phyloP scores from a whole-genome alignment of 37 sponge, comb jelly and placozoan species.

The Tethya wilhelma region DNA sequence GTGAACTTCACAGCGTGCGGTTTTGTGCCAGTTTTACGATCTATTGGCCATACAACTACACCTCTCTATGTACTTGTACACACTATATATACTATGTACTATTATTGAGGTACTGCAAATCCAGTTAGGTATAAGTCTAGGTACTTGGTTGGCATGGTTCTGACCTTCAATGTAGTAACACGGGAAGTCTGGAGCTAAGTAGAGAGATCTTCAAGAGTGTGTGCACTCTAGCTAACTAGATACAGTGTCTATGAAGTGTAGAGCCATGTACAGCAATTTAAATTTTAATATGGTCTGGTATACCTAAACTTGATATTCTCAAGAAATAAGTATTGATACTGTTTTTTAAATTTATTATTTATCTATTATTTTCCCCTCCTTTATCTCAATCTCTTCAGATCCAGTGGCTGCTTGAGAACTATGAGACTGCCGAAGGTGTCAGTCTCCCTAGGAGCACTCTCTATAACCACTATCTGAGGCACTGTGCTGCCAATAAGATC shows the following conservation, averaged over 20 bases:
- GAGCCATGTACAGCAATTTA: background rate
- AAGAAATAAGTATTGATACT: background rate
- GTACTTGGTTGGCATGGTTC: no score
- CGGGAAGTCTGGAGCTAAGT: no score
- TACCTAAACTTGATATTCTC: background rate
- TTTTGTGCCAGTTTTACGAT: background rate
- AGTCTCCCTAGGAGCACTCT: conserved; percentile 90
- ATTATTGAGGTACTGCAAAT: no score
- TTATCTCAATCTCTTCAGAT: conserved; percentile 57
- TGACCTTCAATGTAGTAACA: no score
- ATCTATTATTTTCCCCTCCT: background rate
- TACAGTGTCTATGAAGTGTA: no score
- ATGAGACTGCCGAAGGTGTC: conserved; percentile 96
- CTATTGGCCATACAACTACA: background rate
- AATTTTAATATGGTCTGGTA: background rate
- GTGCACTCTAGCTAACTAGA: no score
- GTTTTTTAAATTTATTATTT: background rate
- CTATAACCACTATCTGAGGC: conserved; percentile 95
- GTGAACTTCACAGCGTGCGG: no score
- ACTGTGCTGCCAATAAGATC: conserved; percentile 89
- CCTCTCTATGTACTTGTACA: background rate
- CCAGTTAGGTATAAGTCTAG: no score
- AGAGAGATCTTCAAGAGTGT: no score
- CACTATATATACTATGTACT: no score
- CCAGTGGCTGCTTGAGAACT: conserved; percentile 96